Base-by-base conservation (phyloP, 1,140 invertebrate species). In the Drosophila truncata region DNA sequence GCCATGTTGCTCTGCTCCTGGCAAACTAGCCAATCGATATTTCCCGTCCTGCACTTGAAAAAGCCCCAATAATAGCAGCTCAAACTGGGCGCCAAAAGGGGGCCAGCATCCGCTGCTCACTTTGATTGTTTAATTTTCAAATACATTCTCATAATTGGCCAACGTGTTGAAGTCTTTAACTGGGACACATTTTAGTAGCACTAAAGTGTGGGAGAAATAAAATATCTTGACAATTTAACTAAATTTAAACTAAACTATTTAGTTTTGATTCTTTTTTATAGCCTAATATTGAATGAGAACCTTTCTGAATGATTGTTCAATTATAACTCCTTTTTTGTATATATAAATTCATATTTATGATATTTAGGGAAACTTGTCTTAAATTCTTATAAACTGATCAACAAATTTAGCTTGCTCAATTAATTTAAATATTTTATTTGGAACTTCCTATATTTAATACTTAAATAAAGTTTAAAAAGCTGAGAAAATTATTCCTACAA, bases 1-100 rank as follows among this genome's bases (percentile, higher is more conserved):
- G 46, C 52, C 33, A 25, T 47, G 52, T 35, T 60, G 14, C 33
- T 47, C 37, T 63, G 18, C 39, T 58, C 29, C 39, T 55, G 50
- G 18, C 49, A 57, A 61, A 77, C 37, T 60, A 58, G 78, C 69
- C 69, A 78, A 78, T 69, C 74, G 42, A 78, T 78, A 69, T 39
- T 41, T 41, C 27, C 52, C 8, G 65, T 50, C 42, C 33, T 58
- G 33, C 52, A 71, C 50, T 71, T 35, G 69, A 46, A 62, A 62
- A 50, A 35, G 42, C 57, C 39, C 39, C 60, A 65, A 23, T 39
- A 20, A 35, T 50, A 47, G 50, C 65, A 14, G 42, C 42, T 18
- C 29, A 14, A 58, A 58, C 14, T 47, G 18, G 60, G 23, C 18
- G 27, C 16, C 11, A 8, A 46, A 37, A 47, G 70, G 50, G 66